phyloP scores from a whole-genome alignment of 2,113 vertebrate species.

The Passer domesticus region DNA sequence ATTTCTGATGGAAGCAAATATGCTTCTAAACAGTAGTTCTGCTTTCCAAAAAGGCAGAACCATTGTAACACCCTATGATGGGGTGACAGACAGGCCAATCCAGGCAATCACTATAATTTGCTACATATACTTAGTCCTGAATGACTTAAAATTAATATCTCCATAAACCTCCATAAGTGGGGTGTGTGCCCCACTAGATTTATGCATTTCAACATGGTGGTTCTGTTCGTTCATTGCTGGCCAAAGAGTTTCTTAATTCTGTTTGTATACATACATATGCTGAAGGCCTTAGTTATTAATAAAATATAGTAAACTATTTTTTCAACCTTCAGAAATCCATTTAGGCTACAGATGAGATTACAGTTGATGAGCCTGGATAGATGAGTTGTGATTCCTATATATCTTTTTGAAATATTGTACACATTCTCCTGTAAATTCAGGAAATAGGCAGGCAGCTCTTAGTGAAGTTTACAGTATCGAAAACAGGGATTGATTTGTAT shows the following conservation, averaged over 20 bases:
- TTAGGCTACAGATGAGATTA: not conserved
- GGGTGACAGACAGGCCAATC: not conserved
- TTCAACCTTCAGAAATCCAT: not conserved
- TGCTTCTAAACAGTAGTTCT: not conserved
- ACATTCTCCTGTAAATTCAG: not conserved
- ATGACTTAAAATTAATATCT: not conserved
- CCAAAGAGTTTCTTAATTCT: not conserved
- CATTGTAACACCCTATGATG: not conserved
- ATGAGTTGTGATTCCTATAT: not conserved
- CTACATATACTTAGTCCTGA: not conserved
- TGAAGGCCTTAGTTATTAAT: not conserved
- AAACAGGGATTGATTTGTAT: not conserved
- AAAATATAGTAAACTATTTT: not conserved
- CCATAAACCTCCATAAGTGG: rapidly evolving
- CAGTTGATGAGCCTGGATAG: not conserved
- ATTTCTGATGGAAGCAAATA: not conserved
- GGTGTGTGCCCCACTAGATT: not conserved
- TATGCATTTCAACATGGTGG: not conserved
- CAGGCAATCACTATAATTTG: not conserved
- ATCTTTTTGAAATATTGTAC: not conserved
- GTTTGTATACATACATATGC: not conserved
- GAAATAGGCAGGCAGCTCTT: not conserved
- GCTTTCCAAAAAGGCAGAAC: not conserved
- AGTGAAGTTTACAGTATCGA: not conserved
- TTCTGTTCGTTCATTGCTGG: not conserved